Conservation (phyloP, 2,113 vertebrate genomes). For the Rostratula benghalensis region DNA sequence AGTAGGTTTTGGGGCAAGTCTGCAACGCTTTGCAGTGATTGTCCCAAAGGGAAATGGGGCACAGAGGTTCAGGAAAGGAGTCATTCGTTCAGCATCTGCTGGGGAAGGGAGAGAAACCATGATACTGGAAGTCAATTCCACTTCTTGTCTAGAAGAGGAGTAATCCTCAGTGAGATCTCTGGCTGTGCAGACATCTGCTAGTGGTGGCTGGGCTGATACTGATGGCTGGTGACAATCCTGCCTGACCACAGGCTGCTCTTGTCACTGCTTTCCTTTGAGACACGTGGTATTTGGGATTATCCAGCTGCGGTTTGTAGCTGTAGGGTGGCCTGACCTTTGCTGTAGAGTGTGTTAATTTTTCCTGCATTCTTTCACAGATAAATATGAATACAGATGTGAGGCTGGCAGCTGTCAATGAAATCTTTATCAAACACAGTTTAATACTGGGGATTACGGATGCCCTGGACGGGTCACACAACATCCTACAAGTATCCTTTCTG, state of each 20-base stretch:
- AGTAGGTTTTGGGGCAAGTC: neutral
- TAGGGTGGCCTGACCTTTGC: neutral
- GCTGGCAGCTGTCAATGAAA: constrained; percentile 76
- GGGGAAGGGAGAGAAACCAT: neutral
- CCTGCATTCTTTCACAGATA: constrained; percentile 42
- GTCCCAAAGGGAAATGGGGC: neutral
- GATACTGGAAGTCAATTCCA: neutral
- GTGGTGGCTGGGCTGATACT: neutral
- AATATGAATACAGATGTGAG: constrained; percentile 79
- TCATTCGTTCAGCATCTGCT: neutral
- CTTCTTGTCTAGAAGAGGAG: neutral
- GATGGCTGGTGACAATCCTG: neutral
- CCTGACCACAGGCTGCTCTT: neutral
- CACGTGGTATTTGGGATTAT: neutral
- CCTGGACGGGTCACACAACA: constrained; percentile 53
- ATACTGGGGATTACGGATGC: constrained; percentile 76
- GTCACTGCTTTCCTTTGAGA: neutral
- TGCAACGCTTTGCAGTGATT: neutral
- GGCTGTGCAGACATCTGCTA: neutral
- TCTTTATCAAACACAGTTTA: constrained; percentile 70
- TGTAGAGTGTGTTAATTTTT: neutral
- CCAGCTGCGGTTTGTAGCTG: neutral
- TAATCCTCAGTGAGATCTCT: neutral
- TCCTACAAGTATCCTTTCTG: constrained; percentile 73
- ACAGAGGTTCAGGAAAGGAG: neutral